These are phyloP conservation scores for Drosophila gaucha DNA, from an alignment of 2,888 invertebrate genomes.

Conservation along the genomic window DNA sequence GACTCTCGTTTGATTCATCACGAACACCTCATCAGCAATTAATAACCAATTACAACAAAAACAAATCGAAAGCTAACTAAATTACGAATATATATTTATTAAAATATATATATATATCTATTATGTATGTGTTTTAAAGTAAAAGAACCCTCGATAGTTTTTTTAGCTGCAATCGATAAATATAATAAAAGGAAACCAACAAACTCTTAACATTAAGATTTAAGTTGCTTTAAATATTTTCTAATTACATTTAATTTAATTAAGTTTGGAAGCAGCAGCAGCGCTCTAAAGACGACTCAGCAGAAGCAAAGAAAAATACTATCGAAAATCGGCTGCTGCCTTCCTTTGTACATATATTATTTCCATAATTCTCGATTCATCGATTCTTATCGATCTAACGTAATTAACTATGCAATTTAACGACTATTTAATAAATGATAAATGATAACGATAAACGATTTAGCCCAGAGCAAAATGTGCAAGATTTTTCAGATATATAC, in stretches of 20 bases:
- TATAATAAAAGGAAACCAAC: constrained; percentile 26
- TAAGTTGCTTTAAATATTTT: constrained; percentile 76
- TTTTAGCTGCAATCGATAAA: constrained; percentile 49
- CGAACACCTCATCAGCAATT: constrained; percentile 58
- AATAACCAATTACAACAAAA: constrained; percentile 42
- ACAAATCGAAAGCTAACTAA: constrained; percentile 20
- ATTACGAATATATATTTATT: constrained; percentile 19
- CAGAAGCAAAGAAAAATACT: constrained; percentile 9
- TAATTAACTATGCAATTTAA: constrained; percentile 39
- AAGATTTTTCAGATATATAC: constrained; percentile 38
- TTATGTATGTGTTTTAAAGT: constrained; percentile 47
- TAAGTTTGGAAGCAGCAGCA: constrained; percentile 40
- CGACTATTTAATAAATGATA: constrained; percentile 25
- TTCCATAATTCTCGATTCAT: constrained; percentile 49
- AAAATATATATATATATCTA: constrained; percentile 30
- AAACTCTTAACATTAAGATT: constrained; percentile 69
- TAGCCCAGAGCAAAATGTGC: constrained; percentile 32
- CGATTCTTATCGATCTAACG: constrained; percentile 32
- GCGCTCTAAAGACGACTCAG: constrained; percentile 38
- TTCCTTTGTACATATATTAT: constrained; percentile 54
- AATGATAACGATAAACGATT: constrained; percentile 22
- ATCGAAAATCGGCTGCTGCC: constrained; percentile 31
- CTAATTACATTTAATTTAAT: constrained; percentile 59
- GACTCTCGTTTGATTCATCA: constrained; percentile 40
- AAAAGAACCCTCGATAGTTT: constrained; percentile 46